Conservation (phyloP, 2,888 invertebrate genomes). For the Tinea pellionella region DNA sequence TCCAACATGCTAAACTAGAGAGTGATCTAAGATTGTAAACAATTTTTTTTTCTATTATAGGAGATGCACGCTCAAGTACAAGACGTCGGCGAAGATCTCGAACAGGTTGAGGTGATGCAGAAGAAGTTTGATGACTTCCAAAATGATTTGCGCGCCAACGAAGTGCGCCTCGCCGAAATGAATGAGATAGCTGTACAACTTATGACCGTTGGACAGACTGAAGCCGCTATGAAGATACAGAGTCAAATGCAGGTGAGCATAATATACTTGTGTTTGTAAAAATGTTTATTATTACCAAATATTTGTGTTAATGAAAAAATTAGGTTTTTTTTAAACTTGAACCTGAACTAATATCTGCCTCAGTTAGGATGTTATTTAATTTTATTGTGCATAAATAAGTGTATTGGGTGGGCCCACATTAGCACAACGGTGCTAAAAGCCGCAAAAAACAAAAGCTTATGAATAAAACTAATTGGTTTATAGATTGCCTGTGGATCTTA, state of each 20-base stretch:
- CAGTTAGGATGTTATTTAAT: too few species aligned
- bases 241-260: conserved; percentile 89
- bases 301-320: too few species aligned
- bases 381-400: too few species aligned
- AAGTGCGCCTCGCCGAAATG: conserved; percentile 98
- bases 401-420: too few species aligned
- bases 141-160: conserved; percentile 96
- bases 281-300: too few species aligned
- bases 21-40: neutral
- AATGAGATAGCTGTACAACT: conserved; percentile 98
- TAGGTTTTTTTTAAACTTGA: too few species aligned
- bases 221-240: conserved; percentile 97
- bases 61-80: conserved; percentile 97
- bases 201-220: conserved; percentile 97
- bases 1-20: too few species aligned
- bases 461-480: too few species aligned
- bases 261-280: neutral
- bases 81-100: conserved; percentile 97
- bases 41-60: conserved; percentile 41
- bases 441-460: too few species aligned
- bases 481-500: too few species aligned
- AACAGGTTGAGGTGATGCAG: conserved; percentile 98
- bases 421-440: too few species aligned
- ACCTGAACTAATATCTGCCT: too few species aligned
- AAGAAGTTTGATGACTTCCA: conserved; percentile 99